Evolutionary conservation across 30 jellyfish, hydroid and myxozoan genomes (phyloP), one percentile per base, ranked within the genome.

Genomic region (Mastigias papua): DNA sequence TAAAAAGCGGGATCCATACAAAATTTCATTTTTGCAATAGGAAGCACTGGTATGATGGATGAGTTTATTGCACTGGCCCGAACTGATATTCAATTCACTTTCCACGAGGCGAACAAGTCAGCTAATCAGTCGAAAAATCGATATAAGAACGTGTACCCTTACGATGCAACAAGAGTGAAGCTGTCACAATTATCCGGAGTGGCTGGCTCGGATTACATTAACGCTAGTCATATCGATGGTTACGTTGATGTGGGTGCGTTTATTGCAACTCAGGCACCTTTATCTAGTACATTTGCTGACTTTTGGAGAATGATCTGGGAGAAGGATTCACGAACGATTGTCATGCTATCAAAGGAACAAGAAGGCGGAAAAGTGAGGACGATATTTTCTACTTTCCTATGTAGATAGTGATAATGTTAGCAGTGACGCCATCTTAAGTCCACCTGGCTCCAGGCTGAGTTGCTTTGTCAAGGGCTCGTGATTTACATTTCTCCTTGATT

Each of bases 241-340:
- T 96, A 96, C 89, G 87, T 90, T 20, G 72, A 73, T 15, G 75
- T 67, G 76, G 71, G 66, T n/a, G 91, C 93, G 23, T 96, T 96
- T 73, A 91, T 96, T 48, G 99, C 99, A 13, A 91, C 98, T 20
- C 99, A 96, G 62, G 99, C 98, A 23, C 99, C 99, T 23, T 77
- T 96, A 34, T 90, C 88, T 66, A 25, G 79, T 21, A 96, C 99
- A 16, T 70, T 96, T 57, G 92, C 78, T 20, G 99, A 96, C 50
- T 96, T 96, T 60, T 96, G 99, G 99, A 76, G 99, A 19, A 96
- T 96, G 99, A 82, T 96, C 0, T 96, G 99, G 99, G 99, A 96
- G 64, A 90, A 66, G 70, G 89, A 90, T 82, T 86, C 96, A 49
- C 87, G 96, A 51, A 90, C 97, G 1, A 73, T 96, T 71, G 99